phyloP scores from a whole-genome alignment of 2,113 vertebrate genomes.

The Chitala chitala region DNA sequence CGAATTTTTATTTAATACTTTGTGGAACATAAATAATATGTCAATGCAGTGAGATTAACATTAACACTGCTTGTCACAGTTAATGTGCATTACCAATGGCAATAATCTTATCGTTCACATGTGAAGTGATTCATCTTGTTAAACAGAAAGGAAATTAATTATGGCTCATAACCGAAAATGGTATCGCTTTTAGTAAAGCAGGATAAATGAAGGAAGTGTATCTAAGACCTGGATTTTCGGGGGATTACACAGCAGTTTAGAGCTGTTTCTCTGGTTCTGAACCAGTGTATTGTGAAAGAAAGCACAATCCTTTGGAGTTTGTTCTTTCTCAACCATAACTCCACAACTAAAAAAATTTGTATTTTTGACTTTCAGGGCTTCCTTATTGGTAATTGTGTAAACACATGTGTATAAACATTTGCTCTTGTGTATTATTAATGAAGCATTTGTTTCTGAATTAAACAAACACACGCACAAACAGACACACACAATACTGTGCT shows the following conservation, averaged over 20 bases:
- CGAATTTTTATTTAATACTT: slow-evolving; percentile 7
- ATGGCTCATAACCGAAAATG: slow-evolving; percentile 51
- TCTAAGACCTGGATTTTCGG: background rate
- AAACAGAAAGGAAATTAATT: slow-evolving; percentile 49
- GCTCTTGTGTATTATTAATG: too few relatives aligned
- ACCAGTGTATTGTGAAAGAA: background rate
- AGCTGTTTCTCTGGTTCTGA: background rate
- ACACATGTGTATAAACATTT: background rate
- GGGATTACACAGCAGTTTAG: slow-evolving; percentile 7
- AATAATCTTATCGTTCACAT: slow-evolving; percentile 43
- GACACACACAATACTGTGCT: too few relatives aligned
- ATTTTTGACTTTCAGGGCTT: background rate
- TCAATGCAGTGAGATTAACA: slow-evolving; percentile 14
- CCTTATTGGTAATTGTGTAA: background rate
- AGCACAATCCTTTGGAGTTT: background rate
- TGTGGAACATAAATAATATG: background rate
- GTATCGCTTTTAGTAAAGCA: slow-evolving; percentile 30
- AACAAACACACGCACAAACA: too few relatives aligned
- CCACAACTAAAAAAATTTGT: background rate
- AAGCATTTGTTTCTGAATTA: too few relatives aligned
- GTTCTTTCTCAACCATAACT: slow-evolving; percentile 14
- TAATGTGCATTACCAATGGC: slow-evolving; percentile 25
- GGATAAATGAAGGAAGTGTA: slow-evolving; percentile 25
- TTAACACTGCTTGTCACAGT: background rate
- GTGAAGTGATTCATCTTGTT: slow-evolving; percentile 41